These are phyloP conservation scores for Drosophila nannoptera DNA, from an alignment of 1,140 invertebrate species.

Conservation along the genomic window DNA sequence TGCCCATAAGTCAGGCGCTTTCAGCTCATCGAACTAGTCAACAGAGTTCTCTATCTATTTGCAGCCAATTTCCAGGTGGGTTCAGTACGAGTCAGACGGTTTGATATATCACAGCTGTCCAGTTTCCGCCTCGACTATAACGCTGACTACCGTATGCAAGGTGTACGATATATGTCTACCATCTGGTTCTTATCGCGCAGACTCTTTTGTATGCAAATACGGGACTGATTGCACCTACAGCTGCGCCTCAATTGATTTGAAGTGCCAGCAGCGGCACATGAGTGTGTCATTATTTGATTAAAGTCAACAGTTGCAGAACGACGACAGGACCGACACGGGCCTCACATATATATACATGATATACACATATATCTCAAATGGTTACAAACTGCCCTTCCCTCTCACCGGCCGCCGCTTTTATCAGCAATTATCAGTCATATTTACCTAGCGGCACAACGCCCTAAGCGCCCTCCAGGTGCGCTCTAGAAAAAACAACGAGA, in stretches of 20 bases:
- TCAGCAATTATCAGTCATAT: conserved; percentile 62
- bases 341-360: conserved; percentile 2
- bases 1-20: too few species aligned
- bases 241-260: conserved; percentile 46
- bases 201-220: conserved; percentile 51
- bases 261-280: conserved; percentile 27
- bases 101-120: too few species aligned
- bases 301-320: conserved; percentile 52
- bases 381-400: neutral
- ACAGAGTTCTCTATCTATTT: too few species aligned
- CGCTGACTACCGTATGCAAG: too few species aligned
- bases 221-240: conserved; percentile 59
- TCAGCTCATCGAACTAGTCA: neutral
- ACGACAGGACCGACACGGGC: neutral
- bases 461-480: conserved; percentile 39
- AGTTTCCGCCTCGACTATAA: conserved; percentile 11
- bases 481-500: neutral
- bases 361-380: conserved; percentile 17
- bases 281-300: conserved; percentile 54
- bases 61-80: too few species aligned
- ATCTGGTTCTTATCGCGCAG: conserved; percentile 16
- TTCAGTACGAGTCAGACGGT: too few species aligned
- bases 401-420: conserved; percentile 17
- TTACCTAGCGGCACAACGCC: conserved; percentile 57
- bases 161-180: conserved; percentile 13